Conservation (phyloP, 2,797 vertebrate species). For the Melanotaenia nigrans region DNA sequence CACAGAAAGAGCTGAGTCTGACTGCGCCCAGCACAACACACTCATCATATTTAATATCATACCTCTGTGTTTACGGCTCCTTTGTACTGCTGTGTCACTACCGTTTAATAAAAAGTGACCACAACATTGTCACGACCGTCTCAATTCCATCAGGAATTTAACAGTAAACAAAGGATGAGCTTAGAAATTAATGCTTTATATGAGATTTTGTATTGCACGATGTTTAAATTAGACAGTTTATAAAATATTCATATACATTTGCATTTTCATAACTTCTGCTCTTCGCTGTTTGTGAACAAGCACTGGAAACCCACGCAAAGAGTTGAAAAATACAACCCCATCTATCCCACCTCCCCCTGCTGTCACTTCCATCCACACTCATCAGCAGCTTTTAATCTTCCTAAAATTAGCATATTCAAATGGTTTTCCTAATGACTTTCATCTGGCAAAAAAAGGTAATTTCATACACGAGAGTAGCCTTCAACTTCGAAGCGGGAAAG, state of each 20-base stretch:
- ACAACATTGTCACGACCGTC: background rate
- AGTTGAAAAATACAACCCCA: conserved; percentile 6
- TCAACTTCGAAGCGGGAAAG: conserved; percentile 60
- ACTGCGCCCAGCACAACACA: conserved; percentile 40
- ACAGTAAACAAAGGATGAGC: background rate
- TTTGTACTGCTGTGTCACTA: conserved; percentile 6
- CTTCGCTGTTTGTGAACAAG: background rate
- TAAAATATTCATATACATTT: background rate
- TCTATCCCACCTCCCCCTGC: background rate
- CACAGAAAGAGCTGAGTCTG: conserved; percentile 55
- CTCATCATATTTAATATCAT: conserved; percentile 39
- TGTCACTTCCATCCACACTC: conserved; percentile 41
- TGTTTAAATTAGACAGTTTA: background rate
- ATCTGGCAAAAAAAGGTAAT: conserved; percentile 71
- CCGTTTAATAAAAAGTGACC: conserved; percentile 11
- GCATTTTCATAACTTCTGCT: background rate
- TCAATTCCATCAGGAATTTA: background rate
- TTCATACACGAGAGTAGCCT: conserved; percentile 62
- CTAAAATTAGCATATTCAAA: conserved; percentile 75
- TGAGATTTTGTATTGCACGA: background rate
- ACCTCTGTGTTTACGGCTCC: background rate
- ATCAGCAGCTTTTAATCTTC: conserved; percentile 77
- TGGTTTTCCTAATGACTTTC: conserved; percentile 78
- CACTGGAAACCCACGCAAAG: background rate
- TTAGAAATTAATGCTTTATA: background rate